phyloP scores from a whole-genome alignment of 2,888 invertebrate genomes.

The Formica aserva region DNA sequence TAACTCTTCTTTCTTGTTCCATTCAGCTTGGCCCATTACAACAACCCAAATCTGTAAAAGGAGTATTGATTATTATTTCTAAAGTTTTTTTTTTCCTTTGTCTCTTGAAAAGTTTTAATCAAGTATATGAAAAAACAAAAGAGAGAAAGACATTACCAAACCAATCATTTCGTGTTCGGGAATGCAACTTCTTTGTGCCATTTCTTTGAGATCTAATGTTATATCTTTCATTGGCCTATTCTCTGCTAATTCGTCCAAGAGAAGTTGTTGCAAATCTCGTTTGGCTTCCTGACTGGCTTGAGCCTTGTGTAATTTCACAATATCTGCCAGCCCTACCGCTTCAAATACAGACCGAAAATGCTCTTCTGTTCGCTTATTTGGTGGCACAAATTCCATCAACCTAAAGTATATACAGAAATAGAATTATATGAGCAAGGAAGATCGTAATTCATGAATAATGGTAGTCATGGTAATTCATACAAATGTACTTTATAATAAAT shows the following conservation, averaged over 20 bases:
- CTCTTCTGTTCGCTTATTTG: conserved; percentile 96
- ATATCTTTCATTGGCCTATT: conserved; percentile 95
- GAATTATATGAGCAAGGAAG: not conserved
- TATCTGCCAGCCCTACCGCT: conserved; percentile 92
- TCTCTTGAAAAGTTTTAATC: not conserved
- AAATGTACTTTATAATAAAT: not conserved
- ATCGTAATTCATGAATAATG: not conserved
- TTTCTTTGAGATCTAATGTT: conserved; percentile 94
- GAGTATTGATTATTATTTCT: not conserved
- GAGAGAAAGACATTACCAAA: conserved; percentile 88
- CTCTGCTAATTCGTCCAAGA: conserved; percentile 95
- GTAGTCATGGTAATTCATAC: not conserved
- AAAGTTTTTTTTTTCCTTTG: not conserved
- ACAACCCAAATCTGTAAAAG: conserved; percentile 94
- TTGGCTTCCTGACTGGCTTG: conserved; percentile 94
- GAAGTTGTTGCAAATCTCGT: conserved; percentile 90
- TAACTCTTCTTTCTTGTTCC: conserved; percentile 99
- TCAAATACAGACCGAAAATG: conserved; percentile 93
- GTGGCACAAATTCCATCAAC: conserved; percentile 96
- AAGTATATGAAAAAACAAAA: not conserved
- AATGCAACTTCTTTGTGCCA: conserved; percentile 93
- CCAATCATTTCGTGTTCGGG: conserved; percentile 96
- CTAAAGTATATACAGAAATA: conserved; percentile 85
- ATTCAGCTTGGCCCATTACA: conserved; percentile 97
- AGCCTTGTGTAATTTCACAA: conserved; percentile 93